Base-by-base conservation (phyloP, 2,113 vertebrate genomes). In the Tinamus guttatus region DNA sequence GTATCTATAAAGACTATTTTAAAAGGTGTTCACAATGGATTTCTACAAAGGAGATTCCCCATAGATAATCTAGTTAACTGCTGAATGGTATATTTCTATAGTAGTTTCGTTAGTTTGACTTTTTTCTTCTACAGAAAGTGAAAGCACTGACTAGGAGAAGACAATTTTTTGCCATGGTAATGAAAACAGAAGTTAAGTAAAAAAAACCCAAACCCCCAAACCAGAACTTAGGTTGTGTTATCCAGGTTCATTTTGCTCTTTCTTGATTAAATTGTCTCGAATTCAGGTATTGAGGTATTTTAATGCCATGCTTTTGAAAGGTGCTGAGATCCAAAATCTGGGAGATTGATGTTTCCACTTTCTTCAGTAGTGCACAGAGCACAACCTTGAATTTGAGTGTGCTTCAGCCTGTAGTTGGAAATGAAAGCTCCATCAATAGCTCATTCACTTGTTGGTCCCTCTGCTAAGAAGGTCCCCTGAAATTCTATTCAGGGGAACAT, bases 321-420 rank as follows among this genome's bases (percentile, higher is more conserved):
- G 41, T 59, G 24, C n/a, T 74, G 36, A 43, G 21, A 0, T 0
- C 40, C 0, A 2, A 21, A 22, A 10, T 21, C 25, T 0, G 0
- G 11, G 20, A 63, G 59, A 25, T 24, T 32, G 30, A 38, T 0
- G 1, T 21, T 73, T 77, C 52, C 47, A 34, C n/a, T 82, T 89
- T 63, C 36, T 63, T 13, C 32, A 25, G 28, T 4, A 52, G 25
- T 0, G 0, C 32, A 21, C 3, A 1, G 36, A 9, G 8, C 45
- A 6, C 51, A 56, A 22, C 32, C 28, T 34, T 81, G 0, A 1
- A 17, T 18, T 60, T 51, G 16, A 77, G 36, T 30, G 28, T 81
- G 28, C 32, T 1, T 2, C 59, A 75, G 17, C 6, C 45, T 20
- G 27, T 54, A 85, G n/a, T 47, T 59, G 47, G n/a, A 56, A 85